Conservation (phyloP, 2,113 vertebrate species). For the Hippoglossus stenolepis region DNA sequence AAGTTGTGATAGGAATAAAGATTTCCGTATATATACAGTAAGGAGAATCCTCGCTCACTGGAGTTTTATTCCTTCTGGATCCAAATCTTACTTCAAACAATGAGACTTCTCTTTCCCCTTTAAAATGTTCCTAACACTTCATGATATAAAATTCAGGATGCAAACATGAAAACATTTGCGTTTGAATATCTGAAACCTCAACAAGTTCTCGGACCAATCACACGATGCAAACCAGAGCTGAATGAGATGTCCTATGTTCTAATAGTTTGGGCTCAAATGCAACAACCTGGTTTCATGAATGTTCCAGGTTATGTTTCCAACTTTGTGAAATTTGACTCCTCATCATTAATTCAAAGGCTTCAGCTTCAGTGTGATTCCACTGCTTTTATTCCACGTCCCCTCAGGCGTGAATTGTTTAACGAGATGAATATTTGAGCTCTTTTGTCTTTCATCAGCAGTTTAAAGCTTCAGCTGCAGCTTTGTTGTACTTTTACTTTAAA, state of each 20-base stretch:
- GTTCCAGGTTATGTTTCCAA: not conserved
- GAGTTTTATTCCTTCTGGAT: too few relatives aligned
- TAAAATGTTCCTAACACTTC: too few relatives aligned
- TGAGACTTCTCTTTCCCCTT: too few relatives aligned
- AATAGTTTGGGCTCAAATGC: not conserved
- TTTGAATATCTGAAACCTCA: too few relatives aligned
- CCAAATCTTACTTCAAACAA: too few relatives aligned
- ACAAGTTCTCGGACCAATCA: too few relatives aligned
- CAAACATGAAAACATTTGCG: too few relatives aligned
- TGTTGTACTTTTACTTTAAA: not conserved
- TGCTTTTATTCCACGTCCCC: not conserved
- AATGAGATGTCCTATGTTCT: not conserved
- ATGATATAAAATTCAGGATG: too few relatives aligned
- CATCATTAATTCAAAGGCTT: slow-evolving; percentile 14
- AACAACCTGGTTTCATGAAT: not conserved
- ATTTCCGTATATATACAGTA: too few relatives aligned
- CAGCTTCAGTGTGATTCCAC: not conserved
- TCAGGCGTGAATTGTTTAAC: not conserved
- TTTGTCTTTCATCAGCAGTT: slow-evolving; percentile 34
- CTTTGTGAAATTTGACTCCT: not conserved
- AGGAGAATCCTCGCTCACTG: too few relatives aligned
- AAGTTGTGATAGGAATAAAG: too few relatives aligned
- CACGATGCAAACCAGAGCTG: too few relatives aligned
- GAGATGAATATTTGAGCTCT: slow-evolving; percentile 22
- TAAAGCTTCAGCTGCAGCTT: not conserved